phyloP scores from a whole-genome alignment of 2,888 invertebrate genomes.

The Nematopogon swammerdamellus region DNA sequence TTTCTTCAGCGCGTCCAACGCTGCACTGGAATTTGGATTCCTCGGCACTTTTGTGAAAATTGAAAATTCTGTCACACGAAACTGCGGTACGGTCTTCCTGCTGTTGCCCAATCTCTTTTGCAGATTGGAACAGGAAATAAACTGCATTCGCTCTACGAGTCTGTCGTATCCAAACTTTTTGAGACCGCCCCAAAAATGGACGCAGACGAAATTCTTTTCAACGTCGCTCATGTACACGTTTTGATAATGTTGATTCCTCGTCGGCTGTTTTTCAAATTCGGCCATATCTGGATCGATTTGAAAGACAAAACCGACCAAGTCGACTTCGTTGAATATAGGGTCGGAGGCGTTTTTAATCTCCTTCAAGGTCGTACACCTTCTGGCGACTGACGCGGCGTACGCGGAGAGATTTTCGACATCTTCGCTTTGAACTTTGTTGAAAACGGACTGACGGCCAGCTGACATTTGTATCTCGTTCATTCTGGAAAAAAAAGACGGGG shows the following conservation, averaged over 20 bases:
- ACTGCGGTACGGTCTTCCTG: constrained; percentile 50
- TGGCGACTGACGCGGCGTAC: constrained; percentile 18
- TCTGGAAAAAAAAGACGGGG: constrained; percentile 23
- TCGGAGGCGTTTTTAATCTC: constrained; percentile 24
- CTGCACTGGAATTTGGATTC: constrained; percentile 38
- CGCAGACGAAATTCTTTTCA: constrained; percentile 45
- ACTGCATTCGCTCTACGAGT: constrained; percentile 52
- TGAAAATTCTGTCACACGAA: constrained; percentile 60
- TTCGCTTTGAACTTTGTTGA: constrained; percentile 26
- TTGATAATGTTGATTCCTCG: constrained; percentile 38
- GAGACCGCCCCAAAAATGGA: constrained; percentile 56
- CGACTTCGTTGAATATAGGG: constrained; percentile 62
- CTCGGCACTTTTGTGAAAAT: constrained; percentile 61
- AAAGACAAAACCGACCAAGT: constrained; percentile 68
- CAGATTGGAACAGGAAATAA: constrained; percentile 61
- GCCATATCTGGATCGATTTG: constrained; percentile 45
- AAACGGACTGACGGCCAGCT: constrained; percentile 47
- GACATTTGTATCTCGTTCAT: constrained; percentile 54
- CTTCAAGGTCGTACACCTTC: constrained; percentile 43
- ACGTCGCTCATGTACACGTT: constrained; percentile 58
- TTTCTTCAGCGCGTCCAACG: constrained; percentile 39
- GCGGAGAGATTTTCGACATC: constrained; percentile 17
- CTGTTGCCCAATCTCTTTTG: constrained; percentile 54
- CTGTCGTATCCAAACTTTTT: constrained; percentile 51
- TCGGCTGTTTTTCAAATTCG: constrained; percentile 25